Percentiles rank a stretch among this genome's conserved stretches.
Evolutionary conservation across 2,113 vertebrate genomes (phyloP).

Genomic region (Saguinus imperator): DNA sequence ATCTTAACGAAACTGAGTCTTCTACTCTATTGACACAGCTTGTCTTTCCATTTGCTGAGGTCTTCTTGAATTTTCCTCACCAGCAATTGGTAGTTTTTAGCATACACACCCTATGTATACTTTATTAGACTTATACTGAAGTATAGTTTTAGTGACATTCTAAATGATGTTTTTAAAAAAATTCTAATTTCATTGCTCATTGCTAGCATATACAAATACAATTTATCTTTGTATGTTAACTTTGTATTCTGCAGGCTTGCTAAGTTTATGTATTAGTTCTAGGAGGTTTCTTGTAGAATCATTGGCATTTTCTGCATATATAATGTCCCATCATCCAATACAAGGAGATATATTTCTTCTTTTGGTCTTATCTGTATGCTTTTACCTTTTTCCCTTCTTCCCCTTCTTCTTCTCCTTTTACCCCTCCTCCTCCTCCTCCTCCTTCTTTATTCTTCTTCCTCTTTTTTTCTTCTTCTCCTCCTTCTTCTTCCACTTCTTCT

Average conservation of each 20-base stretch:
- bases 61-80: not conserved
- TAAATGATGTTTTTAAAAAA: not conserved
- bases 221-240: not conserved
- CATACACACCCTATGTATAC: not conserved
- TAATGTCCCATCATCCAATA: not conserved
- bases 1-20: not conserved
- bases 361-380: not conserved
- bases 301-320: not conserved
- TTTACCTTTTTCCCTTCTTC: not conserved
- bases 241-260: not conserved
- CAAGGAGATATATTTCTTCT: not conserved
- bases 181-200: not conserved
- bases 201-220: not conserved
- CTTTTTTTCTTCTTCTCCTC: no score
- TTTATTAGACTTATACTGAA: not conserved
- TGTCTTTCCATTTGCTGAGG: not conserved
- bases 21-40: not conserved
- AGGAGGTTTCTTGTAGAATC: not conserved
- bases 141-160: not conserved
- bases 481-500: no score
- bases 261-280: not conserved
- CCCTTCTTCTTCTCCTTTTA: not conserved
- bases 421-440: no score
- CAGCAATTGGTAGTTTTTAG: not conserved
- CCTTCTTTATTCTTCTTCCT: no score